Base-by-base conservation (phyloP, 2,888 invertebrate species). In the Latrodectus hesperus region DNA sequence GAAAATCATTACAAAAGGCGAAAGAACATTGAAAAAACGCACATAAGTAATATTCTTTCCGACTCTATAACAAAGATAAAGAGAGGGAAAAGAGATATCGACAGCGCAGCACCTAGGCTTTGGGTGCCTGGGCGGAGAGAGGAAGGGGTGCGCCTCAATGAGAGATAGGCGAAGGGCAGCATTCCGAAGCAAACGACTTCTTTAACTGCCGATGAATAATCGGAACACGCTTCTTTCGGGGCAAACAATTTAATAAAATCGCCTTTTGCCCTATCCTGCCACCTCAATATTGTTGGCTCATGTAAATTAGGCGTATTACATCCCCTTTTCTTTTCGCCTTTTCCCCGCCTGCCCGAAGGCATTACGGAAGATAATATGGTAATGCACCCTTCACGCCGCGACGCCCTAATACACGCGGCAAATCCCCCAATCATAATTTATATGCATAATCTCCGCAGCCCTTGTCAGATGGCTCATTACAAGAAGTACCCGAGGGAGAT, bases 381-480 rank as follows among this genome's bases (percentile, higher is more conserved):
- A 88, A 88, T 88, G 88, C 84, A 88, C 88, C 84, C 88, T 88
- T 88, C 88, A 88, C 74, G 67, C 79, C 22, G 72, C 84, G 83
- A 84, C 88, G 88, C 68, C 83, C 83, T 88, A 88, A 88, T 88
- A 88, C 88, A 83, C 17, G 78, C 73, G 82, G 79, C 88, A 88
- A 88, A 88, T 88, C 88, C 88, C 84, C 88, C 88, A 88, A 88
- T 88, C 88, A 88, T 88, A 88, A 88, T 88, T 88, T 88, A 88
- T 88, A 88, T 88, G 88, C 88, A 88, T 88, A 88, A 88, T 88
- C 88, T 88, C 88, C 88, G 70, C 79, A 75, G 78, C 60, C 75
- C 83, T 84, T 88, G 88, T 88, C 88, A 88, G 84, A 84, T 84
- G 84, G 84, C 88, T 88, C 88, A 88, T 88, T 88, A 88, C 88